Conservation (phyloP, 2,888 invertebrate species). For the Epinotia demarniana region DNA sequence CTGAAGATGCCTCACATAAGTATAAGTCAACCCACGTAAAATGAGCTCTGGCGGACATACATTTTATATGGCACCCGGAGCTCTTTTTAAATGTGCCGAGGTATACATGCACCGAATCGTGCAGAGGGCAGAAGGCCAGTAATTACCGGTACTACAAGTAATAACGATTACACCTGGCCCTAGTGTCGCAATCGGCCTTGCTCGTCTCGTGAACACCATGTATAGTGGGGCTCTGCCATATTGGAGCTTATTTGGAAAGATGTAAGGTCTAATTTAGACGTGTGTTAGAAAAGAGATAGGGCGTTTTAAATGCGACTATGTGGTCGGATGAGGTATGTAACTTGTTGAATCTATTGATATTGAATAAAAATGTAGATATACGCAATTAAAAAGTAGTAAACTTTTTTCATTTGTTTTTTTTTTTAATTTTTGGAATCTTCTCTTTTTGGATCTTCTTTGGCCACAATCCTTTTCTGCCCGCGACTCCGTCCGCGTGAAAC, state of each 20-base stretch:
- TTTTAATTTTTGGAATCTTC: too few relatives aligned
- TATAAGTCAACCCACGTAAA: too few relatives aligned
- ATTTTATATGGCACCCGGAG: too few relatives aligned
- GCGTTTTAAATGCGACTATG: background rate
- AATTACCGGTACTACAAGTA: conserved; percentile 25
- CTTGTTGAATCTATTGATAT: background rate
- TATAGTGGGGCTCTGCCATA: background rate
- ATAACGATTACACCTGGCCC: conserved; percentile 30
- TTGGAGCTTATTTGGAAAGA: background rate
- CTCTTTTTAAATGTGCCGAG: too few relatives aligned
- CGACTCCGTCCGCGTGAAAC: too few relatives aligned
- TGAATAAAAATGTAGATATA: background rate
- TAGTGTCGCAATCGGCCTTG: conserved; percentile 28
- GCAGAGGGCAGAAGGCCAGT: conserved; percentile 28
- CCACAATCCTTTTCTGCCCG: too few relatives aligned
- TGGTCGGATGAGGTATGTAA: background rate
- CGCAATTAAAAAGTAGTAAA: too few relatives aligned
- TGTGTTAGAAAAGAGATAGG: background rate
- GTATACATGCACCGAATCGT: conserved; percentile 17
- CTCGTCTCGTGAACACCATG: background rate
- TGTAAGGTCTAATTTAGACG: background rate
- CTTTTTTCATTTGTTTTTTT: too few relatives aligned
- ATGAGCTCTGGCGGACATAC: too few relatives aligned
- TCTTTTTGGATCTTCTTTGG: too few relatives aligned
- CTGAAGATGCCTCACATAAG: conserved; percentile 9